Conservation (phyloP, 2,797 vertebrate species). For the Fringilla coelebs region DNA sequence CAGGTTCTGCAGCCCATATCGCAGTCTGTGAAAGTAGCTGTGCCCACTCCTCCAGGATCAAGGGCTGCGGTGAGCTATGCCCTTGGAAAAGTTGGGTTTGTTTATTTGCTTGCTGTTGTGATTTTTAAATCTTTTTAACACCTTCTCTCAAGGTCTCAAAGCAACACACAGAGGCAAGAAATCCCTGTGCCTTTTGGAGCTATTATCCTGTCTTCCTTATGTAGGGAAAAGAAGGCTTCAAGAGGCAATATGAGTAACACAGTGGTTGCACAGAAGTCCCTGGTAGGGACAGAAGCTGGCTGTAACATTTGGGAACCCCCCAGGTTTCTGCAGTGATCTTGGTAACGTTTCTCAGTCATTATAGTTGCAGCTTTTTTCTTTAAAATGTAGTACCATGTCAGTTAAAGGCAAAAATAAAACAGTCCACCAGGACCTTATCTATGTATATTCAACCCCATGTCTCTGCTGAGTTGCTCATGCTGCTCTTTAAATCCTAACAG, state of each 20-base stretch:
- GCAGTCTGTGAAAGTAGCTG: not conserved
- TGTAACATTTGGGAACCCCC: not conserved
- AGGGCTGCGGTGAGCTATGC: not conserved
- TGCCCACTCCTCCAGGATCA: not conserved
- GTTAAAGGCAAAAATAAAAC: not conserved
- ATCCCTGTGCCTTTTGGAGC: not conserved
- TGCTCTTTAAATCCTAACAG: not conserved
- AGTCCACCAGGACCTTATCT: not conserved
- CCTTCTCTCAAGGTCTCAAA: not conserved
- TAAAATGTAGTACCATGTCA: not conserved
- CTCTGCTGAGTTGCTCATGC: not conserved
- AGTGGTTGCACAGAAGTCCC: not conserved
- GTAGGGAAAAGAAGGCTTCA: not conserved
- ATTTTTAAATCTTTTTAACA: not conserved
- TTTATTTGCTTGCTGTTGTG: not conserved
- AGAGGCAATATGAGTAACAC: not conserved
- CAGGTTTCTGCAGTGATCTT: not conserved
- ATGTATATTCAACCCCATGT: not conserved
- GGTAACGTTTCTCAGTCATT: not conserved
- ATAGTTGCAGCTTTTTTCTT: not conserved
- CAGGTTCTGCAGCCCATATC: not conserved
- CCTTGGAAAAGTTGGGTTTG: not conserved
- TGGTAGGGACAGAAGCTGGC: not conserved
- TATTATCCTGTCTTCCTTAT: not conserved
- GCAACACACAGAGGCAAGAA: not conserved